Evolutionary conservation across 1,140 invertebrate species (phyloP).

Genomic region (Eueides isabella): DNA sequence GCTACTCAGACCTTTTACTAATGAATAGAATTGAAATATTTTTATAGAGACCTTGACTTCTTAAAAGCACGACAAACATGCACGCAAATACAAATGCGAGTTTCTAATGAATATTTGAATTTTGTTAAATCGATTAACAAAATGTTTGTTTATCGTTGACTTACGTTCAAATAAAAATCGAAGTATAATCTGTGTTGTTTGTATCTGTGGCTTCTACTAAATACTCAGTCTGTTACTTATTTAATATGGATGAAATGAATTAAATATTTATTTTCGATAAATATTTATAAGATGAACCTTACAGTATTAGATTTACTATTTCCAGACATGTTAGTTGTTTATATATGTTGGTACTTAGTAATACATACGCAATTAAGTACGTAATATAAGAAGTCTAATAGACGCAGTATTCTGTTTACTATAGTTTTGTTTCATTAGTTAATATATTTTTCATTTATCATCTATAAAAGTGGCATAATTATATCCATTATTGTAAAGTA

Average conservation of each 20-base stretch:
- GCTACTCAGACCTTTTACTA: neutral
- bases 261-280: neutral
- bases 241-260: neutral
- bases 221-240: neutral
- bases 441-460: no score
- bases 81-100: neutral
- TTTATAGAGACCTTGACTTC: neutral
- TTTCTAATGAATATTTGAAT: neutral
- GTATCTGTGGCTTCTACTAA: no score
- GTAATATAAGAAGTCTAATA: no score
- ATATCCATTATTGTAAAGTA: no score
- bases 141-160: no score
- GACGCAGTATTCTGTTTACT: no score
- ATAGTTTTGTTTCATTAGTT: no score
- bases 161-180: no score
- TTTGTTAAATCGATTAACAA: no score
- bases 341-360: neutral
- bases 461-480: no score
- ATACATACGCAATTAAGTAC: no score
- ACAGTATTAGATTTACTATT: neutral
- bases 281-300: neutral
- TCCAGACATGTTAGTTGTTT: neutral
- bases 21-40: neutral
- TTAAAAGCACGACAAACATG: constrained; percentile 2
- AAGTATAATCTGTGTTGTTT: no score